Evolutionary conservation across 2,888 invertebrate genomes (phyloP), one percentile per base, ranked within the genome.

Genomic region (Euspilapteryx auroguttella): DNA sequence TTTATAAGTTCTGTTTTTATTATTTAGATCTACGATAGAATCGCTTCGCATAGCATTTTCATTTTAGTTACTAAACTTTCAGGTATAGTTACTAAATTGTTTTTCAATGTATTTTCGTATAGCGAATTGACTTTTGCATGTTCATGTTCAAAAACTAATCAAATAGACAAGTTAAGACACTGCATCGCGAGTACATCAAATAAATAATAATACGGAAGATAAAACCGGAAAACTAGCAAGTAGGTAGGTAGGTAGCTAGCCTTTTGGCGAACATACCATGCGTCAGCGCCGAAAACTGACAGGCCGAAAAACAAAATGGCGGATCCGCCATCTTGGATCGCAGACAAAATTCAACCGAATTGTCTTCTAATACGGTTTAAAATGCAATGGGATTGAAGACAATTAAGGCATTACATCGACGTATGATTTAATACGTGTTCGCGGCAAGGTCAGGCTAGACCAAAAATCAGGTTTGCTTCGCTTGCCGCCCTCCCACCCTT

Each of bases 361-460:
- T 0, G 0, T 0, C 0, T 1, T 8, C 9, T 20, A 8, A 20
- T 39, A 47, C 30, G 32, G 44, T 43, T 26, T 20, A 31, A 25
- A 37, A 32, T 48, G 2, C 21, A 12, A 14, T 40, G 35, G 12
- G 2, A 13, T 1, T 2, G 4, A 14, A 4, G 28, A 33, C 44
- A 51, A 55, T 53, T 57, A 61, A 57, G 59, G 55, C 63, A 50
- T 62, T 64, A 57, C 55, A 53, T 49, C 47, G 42, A 47, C 50
- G 41, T 55, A 59, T 71, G 71, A 71, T 66, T 69, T 71, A 75
- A 65, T 58, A 59, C 55, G 55, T 55, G 65, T 56, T 49, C 49
- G 57, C 47, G 41, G 49, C 65, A 75, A 75, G 75, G 75, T 75
- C 75, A 69, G 50, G 51, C 58, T 71, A 71, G 68, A 71, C 71